A percentile compares a stretch with the other conserved stretches of the same genome.
Evolutionary conservation across 2,113 vertebrate species (phyloP).

Genomic region (Urocitellus parryii): DNA sequence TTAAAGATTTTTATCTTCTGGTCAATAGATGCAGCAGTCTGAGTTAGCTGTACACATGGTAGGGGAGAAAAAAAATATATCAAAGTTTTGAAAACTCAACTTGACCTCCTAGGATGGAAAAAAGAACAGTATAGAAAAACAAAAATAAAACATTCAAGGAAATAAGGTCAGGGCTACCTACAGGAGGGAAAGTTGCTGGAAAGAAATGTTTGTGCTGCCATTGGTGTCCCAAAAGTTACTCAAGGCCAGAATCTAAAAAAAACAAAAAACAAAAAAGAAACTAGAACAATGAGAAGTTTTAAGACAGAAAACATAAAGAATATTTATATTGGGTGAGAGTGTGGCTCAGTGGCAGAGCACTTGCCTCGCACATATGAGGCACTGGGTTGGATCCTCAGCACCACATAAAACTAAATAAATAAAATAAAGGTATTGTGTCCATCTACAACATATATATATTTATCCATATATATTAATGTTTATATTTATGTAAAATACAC

Average conservation of each 20-base stretch:
- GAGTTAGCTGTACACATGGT: background rate
- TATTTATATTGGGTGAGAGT: background rate
- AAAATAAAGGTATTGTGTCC: too few relatives aligned
- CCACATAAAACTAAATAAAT: too few relatives aligned
- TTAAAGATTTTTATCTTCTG: conserved; percentile 45
- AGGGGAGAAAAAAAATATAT: background rate
- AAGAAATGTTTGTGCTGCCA: background rate
- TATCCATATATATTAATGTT: too few relatives aligned
- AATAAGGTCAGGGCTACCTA: background rate
- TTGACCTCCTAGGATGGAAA: background rate
- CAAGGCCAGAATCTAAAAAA: background rate
- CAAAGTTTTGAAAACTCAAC: conserved; percentile 45
- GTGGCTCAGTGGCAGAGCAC: too few relatives aligned
- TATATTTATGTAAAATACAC: background rate
- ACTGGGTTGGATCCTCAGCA: too few relatives aligned
- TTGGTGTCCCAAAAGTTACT: background rate
- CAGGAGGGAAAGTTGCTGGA: background rate
- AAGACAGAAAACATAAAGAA: background rate
- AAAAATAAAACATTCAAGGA: conserved; percentile 55
- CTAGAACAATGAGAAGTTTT: background rate
- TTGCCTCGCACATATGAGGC: too few relatives aligned
- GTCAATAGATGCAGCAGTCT: conserved; percentile 21
- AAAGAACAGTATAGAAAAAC: background rate
- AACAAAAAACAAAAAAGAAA: background rate
- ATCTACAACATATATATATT: too few relatives aligned